Base-by-base conservation (phyloP, 2,113 vertebrate genomes). In the Chaetura pelagica region DNA sequence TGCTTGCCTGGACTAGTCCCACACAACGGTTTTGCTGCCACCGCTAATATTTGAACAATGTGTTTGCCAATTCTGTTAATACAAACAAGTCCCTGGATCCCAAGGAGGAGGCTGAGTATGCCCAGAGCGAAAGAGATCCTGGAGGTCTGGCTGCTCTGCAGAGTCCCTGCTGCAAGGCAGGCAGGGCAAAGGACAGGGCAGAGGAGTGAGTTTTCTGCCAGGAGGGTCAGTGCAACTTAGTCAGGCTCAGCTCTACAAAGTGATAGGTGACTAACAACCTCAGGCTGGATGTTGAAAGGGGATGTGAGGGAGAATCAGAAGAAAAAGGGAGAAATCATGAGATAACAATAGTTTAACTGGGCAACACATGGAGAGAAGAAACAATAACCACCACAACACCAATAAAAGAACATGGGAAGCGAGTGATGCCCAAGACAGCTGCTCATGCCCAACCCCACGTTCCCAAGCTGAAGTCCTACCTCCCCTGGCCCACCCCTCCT, bases 31-130 rank as follows among this genome's bases (percentile, higher is more conserved):
- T 92, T 49, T 86, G 74, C 86, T 95, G 92, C 92, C 95, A 91
- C 88, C 61, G 93, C 92, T 97, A 92, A 95, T 94, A 96, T 93
- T 95, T 85, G 92, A 86, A 94, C 93, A 90, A 79, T 5, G 77
- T 71, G 84, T 91, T 96, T 97, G 95, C 89, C 94, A 85, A 77
- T 94, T 73, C 44, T 12, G 0, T 92, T 89, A 83, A 93, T 80
- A 34, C 71, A 93, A 95, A 94, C 89, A 89, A 95, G 81, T 80
- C 81, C 93, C 66, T 35, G 74, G 66, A 84, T 95, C 80, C 85
- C 66, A 58, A 51, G 71, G 63, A 89, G 92, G 75, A 79, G 78
- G 77, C 92, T 91, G 74, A 52, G 67, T 1, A 49, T 89, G 79
- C 73, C 90, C 80, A 38, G 32, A 69, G 38, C 29, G 64, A 51